Conservation (phyloP, 2,888 invertebrate genomes). For the Parasteatoda lunata region DNA sequence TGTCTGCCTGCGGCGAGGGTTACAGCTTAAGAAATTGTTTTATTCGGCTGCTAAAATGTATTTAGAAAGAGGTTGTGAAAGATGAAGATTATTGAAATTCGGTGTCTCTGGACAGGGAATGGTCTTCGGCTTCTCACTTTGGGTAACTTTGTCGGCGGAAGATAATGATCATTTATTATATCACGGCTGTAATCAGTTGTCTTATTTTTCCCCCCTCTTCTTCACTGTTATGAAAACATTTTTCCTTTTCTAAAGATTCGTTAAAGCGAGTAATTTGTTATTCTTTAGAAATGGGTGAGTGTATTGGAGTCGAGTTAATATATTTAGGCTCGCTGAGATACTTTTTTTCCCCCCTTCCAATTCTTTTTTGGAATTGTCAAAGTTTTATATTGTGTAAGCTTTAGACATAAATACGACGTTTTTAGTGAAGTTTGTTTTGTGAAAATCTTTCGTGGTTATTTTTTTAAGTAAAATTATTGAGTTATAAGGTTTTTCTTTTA, state of each 20-base stretch:
- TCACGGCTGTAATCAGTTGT: neutral
- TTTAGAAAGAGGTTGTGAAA: neutral
- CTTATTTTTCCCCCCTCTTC: neutral
- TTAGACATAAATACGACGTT: no score
- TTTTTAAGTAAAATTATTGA: no score
- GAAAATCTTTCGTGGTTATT: no score
- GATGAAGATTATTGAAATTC: conserved; percentile 20
- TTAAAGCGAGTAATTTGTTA: neutral
- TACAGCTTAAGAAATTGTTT: conserved; percentile 58
- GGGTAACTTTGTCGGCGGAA: neutral
- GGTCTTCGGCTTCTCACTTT: neutral
- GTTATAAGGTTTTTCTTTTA: no score
- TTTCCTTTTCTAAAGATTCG: neutral
- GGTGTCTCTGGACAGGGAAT: neutral
- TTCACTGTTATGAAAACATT: neutral
- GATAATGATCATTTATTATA: conserved; percentile 3
- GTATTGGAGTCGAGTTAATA: no score
- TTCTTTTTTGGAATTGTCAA: no score
- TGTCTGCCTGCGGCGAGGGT: conserved; percentile 38
- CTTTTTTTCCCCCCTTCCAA: no score
- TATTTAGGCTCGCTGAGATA: no score
- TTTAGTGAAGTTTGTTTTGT: no score
- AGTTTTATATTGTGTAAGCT: no score
- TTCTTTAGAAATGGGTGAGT: neutral
- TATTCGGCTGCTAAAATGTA: conserved; percentile 28